Conservation (phyloP, 2,888 invertebrate genomes). For the Lycocerus yunnanus region DNA sequence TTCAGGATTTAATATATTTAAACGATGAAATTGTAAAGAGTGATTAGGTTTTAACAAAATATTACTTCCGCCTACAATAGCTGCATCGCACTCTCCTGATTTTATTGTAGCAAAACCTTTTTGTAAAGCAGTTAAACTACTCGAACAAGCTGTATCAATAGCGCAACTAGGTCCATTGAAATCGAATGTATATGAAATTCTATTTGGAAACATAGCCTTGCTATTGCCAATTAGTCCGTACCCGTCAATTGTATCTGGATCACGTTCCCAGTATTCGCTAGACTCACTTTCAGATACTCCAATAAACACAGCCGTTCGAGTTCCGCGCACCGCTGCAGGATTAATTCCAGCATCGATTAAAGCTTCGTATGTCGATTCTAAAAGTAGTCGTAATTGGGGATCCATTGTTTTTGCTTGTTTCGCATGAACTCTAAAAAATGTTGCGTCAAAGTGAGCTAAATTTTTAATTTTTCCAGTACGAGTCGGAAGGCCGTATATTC, state of each 20-base stretch:
- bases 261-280: slow-evolving; percentile 82
- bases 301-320: slow-evolving; percentile 92
- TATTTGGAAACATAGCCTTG: slow-evolving; percentile 95
- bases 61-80: slow-evolving; percentile 93
- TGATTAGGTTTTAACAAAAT: slow-evolving; percentile 87
- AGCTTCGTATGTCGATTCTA: slow-evolving; percentile 92
- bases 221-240: slow-evolving; percentile 94
- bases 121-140: slow-evolving; percentile 88
- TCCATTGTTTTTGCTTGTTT: slow-evolving; percentile 94
- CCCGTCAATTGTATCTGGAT: slow-evolving; percentile 85
- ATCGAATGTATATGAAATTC: slow-evolving; percentile 95
- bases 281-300: slow-evolving; percentile 92
- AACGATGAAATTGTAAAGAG: slow-evolving; percentile 90
- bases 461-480: slow-evolving; percentile 85
- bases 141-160: slow-evolving; percentile 97
- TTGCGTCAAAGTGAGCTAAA: slow-evolving; percentile 80
- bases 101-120: slow-evolving; percentile 83
- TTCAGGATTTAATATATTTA: slow-evolving; percentile 91
- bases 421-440: slow-evolving; percentile 89
- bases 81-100: slow-evolving; percentile 91
- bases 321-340: slow-evolving; percentile 82
- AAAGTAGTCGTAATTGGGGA: slow-evolving; percentile 75
- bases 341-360: slow-evolving; percentile 87
- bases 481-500: slow-evolving; percentile 78
- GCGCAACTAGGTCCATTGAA: slow-evolving; percentile 94